Percentiles rank a stretch among this genome's conserved stretches.
These are phyloP conservation scores for Furcula furcula DNA, from an alignment of 2,888 invertebrate species.

Conservation along the genomic window DNA sequence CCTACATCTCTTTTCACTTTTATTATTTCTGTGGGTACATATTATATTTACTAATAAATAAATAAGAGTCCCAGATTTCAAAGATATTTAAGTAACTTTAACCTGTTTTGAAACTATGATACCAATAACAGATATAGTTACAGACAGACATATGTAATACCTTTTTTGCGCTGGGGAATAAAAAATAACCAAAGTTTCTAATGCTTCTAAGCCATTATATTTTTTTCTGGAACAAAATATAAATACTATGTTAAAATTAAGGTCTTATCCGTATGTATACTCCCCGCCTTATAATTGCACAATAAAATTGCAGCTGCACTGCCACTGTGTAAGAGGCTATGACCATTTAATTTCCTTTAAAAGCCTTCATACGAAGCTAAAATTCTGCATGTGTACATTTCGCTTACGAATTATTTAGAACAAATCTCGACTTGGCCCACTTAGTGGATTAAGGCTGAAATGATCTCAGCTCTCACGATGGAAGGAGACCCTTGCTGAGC, in stretches of 20 bases:
- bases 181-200: not conserved
- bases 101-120: too few species aligned
- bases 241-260: not conserved
- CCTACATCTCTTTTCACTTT: too few species aligned
- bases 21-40: too few species aligned
- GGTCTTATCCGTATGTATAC: not conserved
- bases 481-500: too few species aligned
- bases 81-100: too few species aligned
- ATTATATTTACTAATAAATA: too few species aligned
- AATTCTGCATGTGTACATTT: not conserved
- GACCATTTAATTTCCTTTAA: constrained; percentile 8
- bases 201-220: not conserved
- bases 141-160: too few species aligned
- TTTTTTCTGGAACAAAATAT: not conserved
- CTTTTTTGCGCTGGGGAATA: too few species aligned
- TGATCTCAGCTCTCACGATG: too few species aligned
- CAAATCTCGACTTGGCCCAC: too few species aligned
- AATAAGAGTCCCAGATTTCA: too few species aligned
- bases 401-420: not conserved
- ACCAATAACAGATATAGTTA: not conserved
- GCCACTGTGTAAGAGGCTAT: not conserved
- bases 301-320: not conserved
- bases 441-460: too few species aligned
- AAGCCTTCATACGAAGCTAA: not conserved
- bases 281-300: not conserved